Evolutionary conservation across 1,140 invertebrate genomes (phyloP).

Genomic region (Hyposmocoma kahamanoa): DNA sequence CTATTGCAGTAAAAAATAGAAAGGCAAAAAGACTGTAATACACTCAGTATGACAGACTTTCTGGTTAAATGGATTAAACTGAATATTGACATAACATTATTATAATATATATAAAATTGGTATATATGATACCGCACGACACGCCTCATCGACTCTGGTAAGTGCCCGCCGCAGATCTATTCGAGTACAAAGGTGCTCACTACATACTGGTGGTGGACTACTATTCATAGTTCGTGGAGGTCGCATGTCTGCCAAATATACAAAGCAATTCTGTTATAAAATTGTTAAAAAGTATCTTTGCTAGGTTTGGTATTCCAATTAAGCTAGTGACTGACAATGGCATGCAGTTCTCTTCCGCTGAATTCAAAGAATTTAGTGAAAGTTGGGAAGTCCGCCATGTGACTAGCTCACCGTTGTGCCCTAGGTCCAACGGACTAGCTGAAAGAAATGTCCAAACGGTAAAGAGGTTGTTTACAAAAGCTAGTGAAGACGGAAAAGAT

Average conservation of each 20-base stretch:
- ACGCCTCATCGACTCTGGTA: constrained; percentile 19
- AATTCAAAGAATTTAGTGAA: constrained; percentile 22
- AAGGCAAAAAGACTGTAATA: no score
- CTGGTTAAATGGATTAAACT: no score
- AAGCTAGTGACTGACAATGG: constrained; percentile 16
- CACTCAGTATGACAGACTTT: no score
- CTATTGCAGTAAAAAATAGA: no score
- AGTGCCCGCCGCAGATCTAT: constrained; percentile 16
- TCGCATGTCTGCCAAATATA: constrained; percentile 11
- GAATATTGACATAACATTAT: no score
- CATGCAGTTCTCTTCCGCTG: constrained; percentile 18
- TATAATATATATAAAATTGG: no score
- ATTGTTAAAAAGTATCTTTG: constrained; percentile 16
- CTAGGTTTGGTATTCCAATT: constrained; percentile 21
- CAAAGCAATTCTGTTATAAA: constrained; percentile 16
- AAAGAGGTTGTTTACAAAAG: constrained; percentile 28
- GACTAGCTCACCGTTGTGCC: constrained; percentile 23
- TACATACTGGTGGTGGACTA: constrained; percentile 28
- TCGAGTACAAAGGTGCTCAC: constrained; percentile 11
- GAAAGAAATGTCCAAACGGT: constrained; percentile 24
- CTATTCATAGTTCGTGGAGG: constrained; percentile 25
- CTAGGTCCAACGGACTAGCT: constrained; percentile 27
- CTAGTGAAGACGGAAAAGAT: constrained; percentile 21
- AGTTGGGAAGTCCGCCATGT: constrained; percentile 26
- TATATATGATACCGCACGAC: constrained; percentile 16